phyloP scores from a whole-genome alignment of 2,888 invertebrate genomes.

The Dolichopus griseipennis region DNA sequence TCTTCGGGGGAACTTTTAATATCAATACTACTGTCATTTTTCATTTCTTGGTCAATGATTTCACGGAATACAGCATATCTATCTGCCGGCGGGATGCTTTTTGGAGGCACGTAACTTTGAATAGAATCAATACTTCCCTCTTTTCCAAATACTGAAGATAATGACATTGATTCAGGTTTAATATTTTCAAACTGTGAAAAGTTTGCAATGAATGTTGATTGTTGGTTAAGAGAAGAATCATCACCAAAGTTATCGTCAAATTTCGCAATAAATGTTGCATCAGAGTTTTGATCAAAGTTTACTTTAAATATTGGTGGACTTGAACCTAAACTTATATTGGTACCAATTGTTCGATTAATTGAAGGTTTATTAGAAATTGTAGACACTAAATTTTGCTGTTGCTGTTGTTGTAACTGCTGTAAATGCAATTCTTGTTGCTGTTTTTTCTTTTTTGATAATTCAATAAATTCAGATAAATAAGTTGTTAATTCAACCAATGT shows the following conservation, averaged over 20 bases:
- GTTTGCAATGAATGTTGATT: conserved; percentile 53
- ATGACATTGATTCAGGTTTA: conserved; percentile 26
- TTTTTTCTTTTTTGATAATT: conserved; percentile 42
- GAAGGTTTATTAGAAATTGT: conserved; percentile 3
- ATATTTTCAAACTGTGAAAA: conserved; percentile 52
- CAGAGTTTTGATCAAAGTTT: conserved; percentile 36
- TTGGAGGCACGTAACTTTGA: not conserved
- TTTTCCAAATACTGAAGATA: conserved; percentile 1
- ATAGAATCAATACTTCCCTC: not conserved
- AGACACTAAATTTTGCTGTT: not conserved
- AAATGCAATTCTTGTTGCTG: not conserved
- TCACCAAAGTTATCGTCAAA: conserved; percentile 59
- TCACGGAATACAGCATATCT: conserved; percentile 84
- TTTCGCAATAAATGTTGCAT: conserved; percentile 47
- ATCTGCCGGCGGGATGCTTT: conserved; percentile 54
- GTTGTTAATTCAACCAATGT: conserved; percentile 78
- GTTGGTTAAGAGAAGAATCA: conserved; percentile 25
- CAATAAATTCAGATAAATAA: conserved; percentile 57
- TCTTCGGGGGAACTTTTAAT: conserved; percentile 24
- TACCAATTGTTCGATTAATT: conserved; percentile 15
- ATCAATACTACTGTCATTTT: conserved; percentile 33
- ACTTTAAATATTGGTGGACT: conserved; percentile 38
- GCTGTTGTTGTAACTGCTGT: not conserved
- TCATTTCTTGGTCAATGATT: conserved; percentile 67
- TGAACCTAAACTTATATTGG: conserved; percentile 14